phyloP scores from a whole-genome alignment of 35 echinoderm and acorn worm genomes.

The Amphiura filiformis region DNA sequence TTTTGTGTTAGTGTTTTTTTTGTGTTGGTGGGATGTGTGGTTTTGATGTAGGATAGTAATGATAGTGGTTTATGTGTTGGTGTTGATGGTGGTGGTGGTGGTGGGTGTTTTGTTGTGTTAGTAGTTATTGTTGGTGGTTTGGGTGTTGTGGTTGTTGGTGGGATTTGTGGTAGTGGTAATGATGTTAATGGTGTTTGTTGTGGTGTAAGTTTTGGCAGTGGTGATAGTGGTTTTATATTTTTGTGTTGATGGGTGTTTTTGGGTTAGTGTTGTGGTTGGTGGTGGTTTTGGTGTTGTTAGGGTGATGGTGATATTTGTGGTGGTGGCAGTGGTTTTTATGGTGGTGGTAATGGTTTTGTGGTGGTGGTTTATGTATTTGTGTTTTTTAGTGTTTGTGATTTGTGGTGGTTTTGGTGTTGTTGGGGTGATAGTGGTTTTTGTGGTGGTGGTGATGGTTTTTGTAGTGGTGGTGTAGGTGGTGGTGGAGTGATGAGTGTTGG shows the following conservation, averaged over 20 bases:
- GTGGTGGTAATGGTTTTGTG: background rate
- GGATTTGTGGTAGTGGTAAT: background rate
- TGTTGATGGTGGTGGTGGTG: background rate
- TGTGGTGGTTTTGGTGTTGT: no score
- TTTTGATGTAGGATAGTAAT: background rate
- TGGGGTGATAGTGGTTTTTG: no score
- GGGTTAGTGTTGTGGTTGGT: no score
- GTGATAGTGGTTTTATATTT: background rate
- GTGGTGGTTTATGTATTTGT: background rate
- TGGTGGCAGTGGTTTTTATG: no score
- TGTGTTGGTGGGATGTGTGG: background rate
- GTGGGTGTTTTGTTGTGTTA: background rate
- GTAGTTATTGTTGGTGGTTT: background rate
- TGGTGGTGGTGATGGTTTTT: no score
- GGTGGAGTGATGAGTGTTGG: no score
- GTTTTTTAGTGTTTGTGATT: no score
- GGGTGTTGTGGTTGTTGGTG: background rate
- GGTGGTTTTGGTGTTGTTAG: no score
- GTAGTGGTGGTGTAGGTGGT: no score
- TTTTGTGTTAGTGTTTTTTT: no score
- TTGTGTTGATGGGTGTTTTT: no score
- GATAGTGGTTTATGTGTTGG: background rate
- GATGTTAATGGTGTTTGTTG: background rate
- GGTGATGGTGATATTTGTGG: background rate
- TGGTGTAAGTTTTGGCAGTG: background rate